phyloP scores from a whole-genome alignment of 2,797 vertebrate genomes.

The Cygnus olor region DNA sequence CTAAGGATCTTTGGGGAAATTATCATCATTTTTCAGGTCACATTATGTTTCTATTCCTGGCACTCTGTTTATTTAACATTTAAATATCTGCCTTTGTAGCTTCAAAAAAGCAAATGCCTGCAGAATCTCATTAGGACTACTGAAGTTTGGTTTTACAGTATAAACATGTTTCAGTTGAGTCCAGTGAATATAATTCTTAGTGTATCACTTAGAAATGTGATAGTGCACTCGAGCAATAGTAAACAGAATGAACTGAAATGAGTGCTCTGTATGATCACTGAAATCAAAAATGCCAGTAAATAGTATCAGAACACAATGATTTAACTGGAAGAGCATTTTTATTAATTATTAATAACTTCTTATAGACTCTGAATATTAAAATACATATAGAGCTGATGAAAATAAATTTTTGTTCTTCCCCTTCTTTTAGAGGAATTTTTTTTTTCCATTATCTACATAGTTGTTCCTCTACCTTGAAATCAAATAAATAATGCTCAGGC shows the following conservation, averaged over 20 bases:
- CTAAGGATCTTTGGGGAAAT: conserved; percentile 19
- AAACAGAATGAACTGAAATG: neutral
- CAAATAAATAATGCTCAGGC: neutral
- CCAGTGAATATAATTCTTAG: conserved; percentile 9
- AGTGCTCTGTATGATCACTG: neutral
- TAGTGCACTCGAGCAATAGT: neutral
- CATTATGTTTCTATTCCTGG: neutral
- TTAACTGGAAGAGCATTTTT: neutral
- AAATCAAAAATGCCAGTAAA: neutral
- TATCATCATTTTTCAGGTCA: neutral
- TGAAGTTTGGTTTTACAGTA: neutral
- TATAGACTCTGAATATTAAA: neutral
- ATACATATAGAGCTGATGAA: neutral
- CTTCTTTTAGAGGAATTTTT: neutral
- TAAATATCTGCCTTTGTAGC: conserved; percentile 13
- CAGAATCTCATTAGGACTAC: neutral
- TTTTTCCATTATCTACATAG: neutral
- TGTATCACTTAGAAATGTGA: neutral
- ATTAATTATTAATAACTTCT: neutral
- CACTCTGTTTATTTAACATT: conserved; percentile 18
- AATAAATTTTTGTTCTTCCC: neutral
- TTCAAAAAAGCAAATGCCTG: neutral
- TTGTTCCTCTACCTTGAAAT: neutral
- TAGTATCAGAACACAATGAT: neutral
- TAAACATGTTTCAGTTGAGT: neutral